A percentile compares a stretch with the other conserved stretches of the same genome.
Evolutionary conservation across 1,140 invertebrate genomes (phyloP).

Genomic region (Nasonia giraulti): DNA sequence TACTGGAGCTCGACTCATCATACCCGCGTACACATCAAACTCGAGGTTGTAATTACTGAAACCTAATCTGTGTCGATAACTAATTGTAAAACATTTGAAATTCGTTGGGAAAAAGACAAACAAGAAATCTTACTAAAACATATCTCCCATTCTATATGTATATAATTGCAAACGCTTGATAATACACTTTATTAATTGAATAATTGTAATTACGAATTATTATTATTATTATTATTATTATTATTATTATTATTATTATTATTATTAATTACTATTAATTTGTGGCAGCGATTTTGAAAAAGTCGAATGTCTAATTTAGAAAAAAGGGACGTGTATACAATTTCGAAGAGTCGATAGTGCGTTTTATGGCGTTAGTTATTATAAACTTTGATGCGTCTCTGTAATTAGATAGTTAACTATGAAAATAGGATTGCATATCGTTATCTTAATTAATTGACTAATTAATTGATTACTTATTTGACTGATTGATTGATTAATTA

Average conservation of each 20-base stretch:
- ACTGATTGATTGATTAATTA: slow-evolving; percentile 31
- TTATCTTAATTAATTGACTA: slow-evolving; percentile 39
- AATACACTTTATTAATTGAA: slow-evolving; percentile 65
- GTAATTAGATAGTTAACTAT: slow-evolving; percentile 43
- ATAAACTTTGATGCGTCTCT: slow-evolving; percentile 39
- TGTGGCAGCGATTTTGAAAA: slow-evolving; percentile 60
- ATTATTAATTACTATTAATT: slow-evolving; percentile 60
- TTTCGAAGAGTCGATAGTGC: slow-evolving; percentile 57
- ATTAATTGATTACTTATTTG: slow-evolving; percentile 34
- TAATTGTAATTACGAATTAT: slow-evolving; percentile 62
- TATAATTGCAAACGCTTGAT: slow-evolving; percentile 70
- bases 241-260: slow-evolving; percentile 42
- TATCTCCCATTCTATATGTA: slow-evolving; percentile 72
- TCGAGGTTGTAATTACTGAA: slow-evolving; percentile 65
- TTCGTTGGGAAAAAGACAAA: slow-evolving; percentile 47
- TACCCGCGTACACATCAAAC: slow-evolving; percentile 50
- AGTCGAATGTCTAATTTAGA: slow-evolving; percentile 54
- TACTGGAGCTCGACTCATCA: slow-evolving; percentile 28
- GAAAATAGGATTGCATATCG: slow-evolving; percentile 53
- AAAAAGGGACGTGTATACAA: slow-evolving; percentile 27
- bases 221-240: slow-evolving; percentile 56
- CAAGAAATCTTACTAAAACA: slow-evolving; percentile 63
- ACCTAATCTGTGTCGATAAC: slow-evolving; percentile 64
- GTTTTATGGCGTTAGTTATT: slow-evolving; percentile 64
- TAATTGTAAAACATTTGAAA: slow-evolving; percentile 57